A percentile compares a stretch with the other conserved stretches of the same genome.
Evolutionary conservation across 2,113 vertebrate species (phyloP).

Genomic region (Gorsachius goisagi): DNA sequence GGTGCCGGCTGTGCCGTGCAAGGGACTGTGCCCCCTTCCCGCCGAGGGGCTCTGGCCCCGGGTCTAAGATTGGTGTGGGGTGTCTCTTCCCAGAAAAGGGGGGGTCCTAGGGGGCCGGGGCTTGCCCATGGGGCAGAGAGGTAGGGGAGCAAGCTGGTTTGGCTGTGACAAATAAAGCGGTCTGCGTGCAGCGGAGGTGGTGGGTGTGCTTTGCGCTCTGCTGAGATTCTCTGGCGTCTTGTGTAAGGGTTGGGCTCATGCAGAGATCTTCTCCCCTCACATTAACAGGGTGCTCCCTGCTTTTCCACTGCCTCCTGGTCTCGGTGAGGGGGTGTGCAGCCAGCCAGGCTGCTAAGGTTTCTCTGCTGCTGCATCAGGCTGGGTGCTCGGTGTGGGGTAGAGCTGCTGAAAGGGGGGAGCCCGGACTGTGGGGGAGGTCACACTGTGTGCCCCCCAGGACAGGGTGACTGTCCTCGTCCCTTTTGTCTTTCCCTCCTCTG

Average conservation of each 20-base stretch:
- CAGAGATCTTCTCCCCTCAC: too few species aligned
- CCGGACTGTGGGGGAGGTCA: not conserved
- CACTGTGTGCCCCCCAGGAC: accelerated
- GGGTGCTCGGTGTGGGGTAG: not conserved
- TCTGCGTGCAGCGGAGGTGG: not conserved
- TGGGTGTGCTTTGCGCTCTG: not conserved
- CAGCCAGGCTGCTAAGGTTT: not conserved
- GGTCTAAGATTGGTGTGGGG: not conserved
- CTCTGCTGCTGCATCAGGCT: not conserved
- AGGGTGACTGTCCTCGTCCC: not conserved
- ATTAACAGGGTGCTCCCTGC: not conserved
- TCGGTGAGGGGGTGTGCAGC: not conserved
- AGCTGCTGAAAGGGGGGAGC: not conserved
- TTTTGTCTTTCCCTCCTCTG: not conserved
- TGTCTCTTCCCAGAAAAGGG: not conserved
- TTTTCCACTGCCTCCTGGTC: accelerated
- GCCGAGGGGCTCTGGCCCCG: accelerated
- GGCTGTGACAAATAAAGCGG: slow-evolving; percentile 14
- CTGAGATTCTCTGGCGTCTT: not conserved
- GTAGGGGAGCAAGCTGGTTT: not conserved
- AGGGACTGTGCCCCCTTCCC: not conserved
- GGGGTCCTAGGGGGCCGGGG: not conserved
- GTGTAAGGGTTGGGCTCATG: accelerated
- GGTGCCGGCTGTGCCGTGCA: not conserved
- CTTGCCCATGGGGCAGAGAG: accelerated